Evolutionary conservation across 2,113 vertebrate genomes (phyloP), one percentile per base, ranked within the genome.

Genomic region (Jaculus jaculus): DNA sequence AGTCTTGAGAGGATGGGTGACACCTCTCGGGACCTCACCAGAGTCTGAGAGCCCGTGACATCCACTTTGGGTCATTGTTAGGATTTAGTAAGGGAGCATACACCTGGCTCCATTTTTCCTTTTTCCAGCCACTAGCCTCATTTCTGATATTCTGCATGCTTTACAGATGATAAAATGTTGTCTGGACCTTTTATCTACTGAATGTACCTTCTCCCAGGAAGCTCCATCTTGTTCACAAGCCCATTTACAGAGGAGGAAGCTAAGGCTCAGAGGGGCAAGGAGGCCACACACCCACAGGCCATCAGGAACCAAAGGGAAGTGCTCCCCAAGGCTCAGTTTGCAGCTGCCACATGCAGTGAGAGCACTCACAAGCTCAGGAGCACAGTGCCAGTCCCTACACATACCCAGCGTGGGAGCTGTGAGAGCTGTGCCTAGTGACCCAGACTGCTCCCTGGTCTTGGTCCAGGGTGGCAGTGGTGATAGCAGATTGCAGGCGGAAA

Each of bases 391-490:
- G 7, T 21, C 72, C 74, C 71, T 1, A 37, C 37, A 71, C 5
- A 23, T 61, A 28, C 73, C 63, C 63, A 26, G 66, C 28, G 13
- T 3, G 1, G 65, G 58, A 77, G 54, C 28, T 32, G 39, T 75
- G 66, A 15, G 60, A 81, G 26, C 34, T 42, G n/a, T 37, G 75
- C 61, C 65, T 66, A 47, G 32, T 7, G 39, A 39, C 30, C 58
- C 8, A 2, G 11, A 60, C 24, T 73, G 77, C 54, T 26, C 47
- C 63, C 58, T 71, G 66, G 47, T 34, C 54, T 66, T 21, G 28
- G 61, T 16, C 11, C 6, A 23, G 75, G 61, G 12, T 60, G 13
- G 24, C 1, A 0, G 23, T n/a, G 7, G n/a, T 0, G 0, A 69
- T 6, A 32, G 47, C 11, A 47, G 18, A 7, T 1, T 54, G 0